These are phyloP conservation scores for Theretra japonica DNA, from an alignment of 2,888 invertebrate species.

Conservation along the genomic window DNA sequence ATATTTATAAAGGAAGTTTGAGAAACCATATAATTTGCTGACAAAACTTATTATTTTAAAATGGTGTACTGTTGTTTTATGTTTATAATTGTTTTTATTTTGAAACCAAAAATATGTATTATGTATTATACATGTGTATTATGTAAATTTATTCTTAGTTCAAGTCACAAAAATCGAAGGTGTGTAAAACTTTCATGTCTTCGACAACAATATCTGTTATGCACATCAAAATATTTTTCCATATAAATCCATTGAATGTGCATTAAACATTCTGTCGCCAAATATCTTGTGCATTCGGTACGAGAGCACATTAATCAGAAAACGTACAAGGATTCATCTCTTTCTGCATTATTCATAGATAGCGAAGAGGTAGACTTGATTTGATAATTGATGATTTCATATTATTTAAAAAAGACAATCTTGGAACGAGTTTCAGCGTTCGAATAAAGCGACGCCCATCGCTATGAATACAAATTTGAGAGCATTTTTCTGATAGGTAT, in stretches of 20 bases:
- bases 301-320: slow-evolving; percentile 28
- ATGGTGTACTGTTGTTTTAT: too few relatives aligned
- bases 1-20: too few relatives aligned
- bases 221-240: neutral
- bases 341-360: slow-evolving; percentile 33
- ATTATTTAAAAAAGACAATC: slow-evolving; percentile 27
- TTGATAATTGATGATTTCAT: slow-evolving; percentile 31
- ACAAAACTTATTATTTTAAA: too few relatives aligned
- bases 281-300: neutral
- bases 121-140: too few relatives aligned
- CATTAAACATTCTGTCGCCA: slow-evolving; percentile 4
- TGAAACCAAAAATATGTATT: too few relatives aligned
- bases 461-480: neutral
- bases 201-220: too few relatives aligned
- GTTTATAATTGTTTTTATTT: too few relatives aligned
- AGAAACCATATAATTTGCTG: too few relatives aligned
- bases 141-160: too few relatives aligned
- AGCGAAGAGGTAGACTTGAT: slow-evolving; percentile 28
- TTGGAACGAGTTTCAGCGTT: slow-evolving; percentile 9
- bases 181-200: too few relatives aligned
- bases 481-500: neutral
- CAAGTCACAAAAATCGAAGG: too few relatives aligned
- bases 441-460: slow-evolving; percentile 8
- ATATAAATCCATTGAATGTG: neutral
- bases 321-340: slow-evolving; percentile 24